Conservation (phyloP, 37 sponge, comb jelly and placozoan species). For the Axinella damicornis region DNA sequence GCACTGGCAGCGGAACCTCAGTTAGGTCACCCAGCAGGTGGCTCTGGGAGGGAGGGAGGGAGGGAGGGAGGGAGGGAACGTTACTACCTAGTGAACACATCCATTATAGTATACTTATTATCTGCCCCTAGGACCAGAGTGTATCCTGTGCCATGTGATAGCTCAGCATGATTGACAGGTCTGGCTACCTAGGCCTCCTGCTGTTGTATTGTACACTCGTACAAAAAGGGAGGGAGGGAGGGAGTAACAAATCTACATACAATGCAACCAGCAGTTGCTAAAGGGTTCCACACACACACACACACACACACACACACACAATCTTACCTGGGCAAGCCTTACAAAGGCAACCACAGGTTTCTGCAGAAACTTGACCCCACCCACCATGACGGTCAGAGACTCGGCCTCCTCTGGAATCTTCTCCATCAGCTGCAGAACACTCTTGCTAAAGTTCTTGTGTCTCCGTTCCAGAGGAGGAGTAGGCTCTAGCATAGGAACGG, state of each 20-base stretch:
- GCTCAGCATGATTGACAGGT: no score
- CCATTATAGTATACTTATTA: no score
- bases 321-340: slow-evolving; percentile 61
- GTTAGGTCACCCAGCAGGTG: slow-evolving; percentile 77
- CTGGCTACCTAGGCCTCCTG: no score
- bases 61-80: no score
- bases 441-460: background rate
- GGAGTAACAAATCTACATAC: no score
- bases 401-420: slow-evolving; percentile 73
- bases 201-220: no score
- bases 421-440: slow-evolving; percentile 1
- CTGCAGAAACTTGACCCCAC: slow-evolving; percentile 73
- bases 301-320: background rate
- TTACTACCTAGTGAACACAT: no score
- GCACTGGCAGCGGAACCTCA: slow-evolving; percentile 86
- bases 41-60: slow-evolving; percentile 22
- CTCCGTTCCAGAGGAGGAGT: background rate
- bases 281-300: no score
- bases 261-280: no score
- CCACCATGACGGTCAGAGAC: slow-evolving; percentile 87
- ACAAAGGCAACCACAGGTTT: slow-evolving; percentile 83
- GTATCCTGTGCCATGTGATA: no score
- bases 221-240: no score
- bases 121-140: no score
- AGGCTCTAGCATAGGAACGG: background rate